phyloP scores from a whole-genome alignment of 2,888 invertebrate genomes.

The Himalopsyche kuldschensis region DNA sequence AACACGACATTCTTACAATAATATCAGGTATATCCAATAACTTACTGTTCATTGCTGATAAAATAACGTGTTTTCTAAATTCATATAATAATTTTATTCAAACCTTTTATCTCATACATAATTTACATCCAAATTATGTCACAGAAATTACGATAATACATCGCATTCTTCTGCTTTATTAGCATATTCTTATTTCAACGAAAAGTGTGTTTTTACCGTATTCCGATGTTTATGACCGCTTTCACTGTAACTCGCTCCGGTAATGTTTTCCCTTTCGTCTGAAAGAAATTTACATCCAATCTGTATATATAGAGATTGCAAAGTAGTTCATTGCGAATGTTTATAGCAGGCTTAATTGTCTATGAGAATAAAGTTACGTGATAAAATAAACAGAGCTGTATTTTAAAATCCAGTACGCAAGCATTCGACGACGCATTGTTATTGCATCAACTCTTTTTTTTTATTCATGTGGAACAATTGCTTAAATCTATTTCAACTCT shows the following conservation, averaged over 20 bases:
- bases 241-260: not conserved
- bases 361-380: not conserved
- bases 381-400: not conserved
- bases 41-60: too few relatives aligned
- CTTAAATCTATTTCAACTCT: too few relatives aligned
- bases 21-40: too few relatives aligned
- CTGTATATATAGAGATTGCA: not conserved
- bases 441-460: too few relatives aligned
- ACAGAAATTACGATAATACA: not conserved
- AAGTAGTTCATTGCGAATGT: not conserved
- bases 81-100: too few relatives aligned
- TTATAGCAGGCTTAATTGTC: not conserved
- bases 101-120: too few relatives aligned
- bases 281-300: conserved; percentile 7
- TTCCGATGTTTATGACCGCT: not conserved
- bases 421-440: too few relatives aligned
- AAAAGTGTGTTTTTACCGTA: not conserved
- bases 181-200: not conserved
- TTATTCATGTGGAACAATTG: too few relatives aligned
- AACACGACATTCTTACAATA: too few relatives aligned
- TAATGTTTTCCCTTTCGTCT: conserved; percentile 14
- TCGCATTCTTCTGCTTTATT: not conserved
- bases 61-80: too few relatives aligned
- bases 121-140: not conserved
- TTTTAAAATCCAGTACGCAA: too few relatives aligned